Percentiles rank a stretch among this genome's conserved stretches.
Conservation (phyloP, 2,113 vertebrate species). For the Rhinolophus sinicus region DNA sequence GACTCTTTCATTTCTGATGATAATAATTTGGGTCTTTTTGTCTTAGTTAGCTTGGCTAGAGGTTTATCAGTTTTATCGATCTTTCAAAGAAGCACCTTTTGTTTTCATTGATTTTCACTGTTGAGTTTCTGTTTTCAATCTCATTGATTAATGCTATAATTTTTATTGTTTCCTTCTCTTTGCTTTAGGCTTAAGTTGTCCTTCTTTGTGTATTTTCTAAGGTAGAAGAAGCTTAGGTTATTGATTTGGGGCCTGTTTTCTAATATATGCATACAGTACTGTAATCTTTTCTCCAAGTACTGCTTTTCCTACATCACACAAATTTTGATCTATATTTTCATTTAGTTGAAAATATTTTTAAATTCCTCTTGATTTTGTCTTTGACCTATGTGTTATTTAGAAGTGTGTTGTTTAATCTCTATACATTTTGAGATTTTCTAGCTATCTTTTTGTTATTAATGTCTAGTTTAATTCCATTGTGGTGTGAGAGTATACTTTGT, state of each 20-base stretch:
- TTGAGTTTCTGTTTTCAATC: slow-evolving; percentile 7
- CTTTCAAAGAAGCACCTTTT: not conserved
- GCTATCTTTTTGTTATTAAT: not conserved
- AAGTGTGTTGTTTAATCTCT: not conserved
- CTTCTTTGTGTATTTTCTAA: slow-evolving; percentile 22
- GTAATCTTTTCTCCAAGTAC: not conserved
- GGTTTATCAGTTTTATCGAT: not conserved
- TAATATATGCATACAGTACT: not conserved
- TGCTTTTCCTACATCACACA: not conserved
- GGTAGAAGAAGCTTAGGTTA: not conserved
- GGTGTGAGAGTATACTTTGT: not conserved
- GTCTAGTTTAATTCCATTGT: not conserved
- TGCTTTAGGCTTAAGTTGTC: slow-evolving; percentile 29
- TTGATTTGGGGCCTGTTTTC: not conserved
- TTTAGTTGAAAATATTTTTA: not conserved
- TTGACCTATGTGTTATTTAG: not conserved
- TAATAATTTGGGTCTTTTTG: slow-evolving; percentile 16
- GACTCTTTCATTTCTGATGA: slow-evolving; percentile 19
- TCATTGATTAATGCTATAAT: slow-evolving; percentile 10
- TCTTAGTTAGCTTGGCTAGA: slow-evolving; percentile 17
- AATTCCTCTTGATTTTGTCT: not conserved
- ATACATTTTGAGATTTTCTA: not conserved
- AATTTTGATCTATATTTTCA: not conserved
- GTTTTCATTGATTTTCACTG: not conserved
- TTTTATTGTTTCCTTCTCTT: not conserved